A percentile compares a stretch with the other conserved stretches of the same genome.
These are phyloP conservation scores for Pseudomugil tenellus DNA, from an alignment of 2,797 vertebrate genomes.

Conservation along the genomic window DNA sequence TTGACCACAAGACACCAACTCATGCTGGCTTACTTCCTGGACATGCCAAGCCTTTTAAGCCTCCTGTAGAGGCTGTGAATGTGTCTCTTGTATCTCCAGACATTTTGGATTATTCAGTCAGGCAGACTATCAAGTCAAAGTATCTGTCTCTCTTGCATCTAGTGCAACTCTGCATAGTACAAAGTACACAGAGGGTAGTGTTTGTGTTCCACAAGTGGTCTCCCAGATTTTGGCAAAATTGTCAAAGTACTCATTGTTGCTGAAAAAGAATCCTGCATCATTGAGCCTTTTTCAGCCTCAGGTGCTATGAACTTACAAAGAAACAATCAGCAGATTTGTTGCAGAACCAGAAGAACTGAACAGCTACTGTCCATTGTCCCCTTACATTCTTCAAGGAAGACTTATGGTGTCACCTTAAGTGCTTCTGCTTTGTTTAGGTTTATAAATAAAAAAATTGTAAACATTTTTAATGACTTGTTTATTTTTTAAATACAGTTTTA, in stretches of 20 bases:
- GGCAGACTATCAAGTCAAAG: background rate
- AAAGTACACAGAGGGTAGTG: constrained; percentile 35
- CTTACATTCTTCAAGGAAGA: background rate
- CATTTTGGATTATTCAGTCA: constrained; percentile 4
- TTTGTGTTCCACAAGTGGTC: constrained; percentile 26
- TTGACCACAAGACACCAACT: too few relatives aligned
- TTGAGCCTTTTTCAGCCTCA: constrained; percentile 25
- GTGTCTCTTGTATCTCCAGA: constrained; percentile 8
- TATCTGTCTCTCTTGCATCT: constrained; percentile 16
- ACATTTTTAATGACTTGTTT: background rate
- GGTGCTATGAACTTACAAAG: constrained; percentile 24
- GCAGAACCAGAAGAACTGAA: background rate
- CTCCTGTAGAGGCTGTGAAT: background rate
- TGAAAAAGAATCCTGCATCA: constrained; percentile 24
- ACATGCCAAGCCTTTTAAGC: constrained; percentile 35
- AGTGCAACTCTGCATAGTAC: constrained; percentile 21
- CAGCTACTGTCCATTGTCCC: background rate
- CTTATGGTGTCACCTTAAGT: background rate
- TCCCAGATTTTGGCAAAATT: constrained; percentile 38
- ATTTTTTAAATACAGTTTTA: background rate
- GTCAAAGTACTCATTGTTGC: constrained; percentile 29
- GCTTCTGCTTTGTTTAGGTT: background rate
- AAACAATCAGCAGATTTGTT: constrained; percentile 14
- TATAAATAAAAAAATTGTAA: background rate
- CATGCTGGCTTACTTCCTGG: constrained; percentile 32